phyloP scores from a whole-genome alignment of 2,888 invertebrate genomes.

The Tetragonula carbonaria region DNA sequence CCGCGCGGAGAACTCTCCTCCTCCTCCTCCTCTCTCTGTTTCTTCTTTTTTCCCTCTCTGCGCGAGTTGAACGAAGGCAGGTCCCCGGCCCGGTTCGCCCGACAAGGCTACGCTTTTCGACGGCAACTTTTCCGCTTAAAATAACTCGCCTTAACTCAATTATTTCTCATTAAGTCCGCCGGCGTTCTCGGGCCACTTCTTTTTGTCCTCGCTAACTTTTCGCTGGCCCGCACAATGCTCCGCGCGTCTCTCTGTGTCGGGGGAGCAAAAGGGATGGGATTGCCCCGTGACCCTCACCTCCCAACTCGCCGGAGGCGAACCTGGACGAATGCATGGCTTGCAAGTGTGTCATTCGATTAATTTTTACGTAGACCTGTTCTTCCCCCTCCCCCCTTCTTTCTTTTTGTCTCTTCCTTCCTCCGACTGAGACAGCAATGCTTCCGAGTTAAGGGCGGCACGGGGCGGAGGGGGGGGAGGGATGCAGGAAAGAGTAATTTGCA shows the following conservation, averaged over 20 bases:
- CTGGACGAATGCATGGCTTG: slow-evolving; percentile 7
- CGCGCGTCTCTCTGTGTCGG: not conserved
- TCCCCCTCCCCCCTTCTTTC: too few relatives aligned
- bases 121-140: slow-evolving; percentile 72
- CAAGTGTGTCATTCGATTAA: slow-evolving; percentile 37
- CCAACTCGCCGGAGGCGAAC: not conserved
- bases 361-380: slow-evolving; percentile 20
- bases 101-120: slow-evolving; percentile 55
- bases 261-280: not conserved
- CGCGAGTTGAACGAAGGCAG: slow-evolving; percentile 8
- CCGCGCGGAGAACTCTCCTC: not conserved
- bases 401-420: too few relatives aligned
- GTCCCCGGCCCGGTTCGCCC: slow-evolving; percentile 2
- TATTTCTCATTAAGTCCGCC: slow-evolving; percentile 71
- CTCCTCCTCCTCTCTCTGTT: not conserved
- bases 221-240: slow-evolving; percentile 30
- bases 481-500: not conserved
- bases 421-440: not conserved
- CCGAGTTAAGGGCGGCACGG: too few relatives aligned
- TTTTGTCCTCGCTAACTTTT: slow-evolving; percentile 62
- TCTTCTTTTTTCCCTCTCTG: not conserved
- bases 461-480: not conserved
- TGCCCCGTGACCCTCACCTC: not conserved
- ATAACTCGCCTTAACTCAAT: slow-evolving; percentile 72
- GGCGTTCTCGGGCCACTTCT: slow-evolving; percentile 43